Evolutionary conservation across 2,113 vertebrate species (phyloP).

Genomic region (Laterallus jamaicensis): DNA sequence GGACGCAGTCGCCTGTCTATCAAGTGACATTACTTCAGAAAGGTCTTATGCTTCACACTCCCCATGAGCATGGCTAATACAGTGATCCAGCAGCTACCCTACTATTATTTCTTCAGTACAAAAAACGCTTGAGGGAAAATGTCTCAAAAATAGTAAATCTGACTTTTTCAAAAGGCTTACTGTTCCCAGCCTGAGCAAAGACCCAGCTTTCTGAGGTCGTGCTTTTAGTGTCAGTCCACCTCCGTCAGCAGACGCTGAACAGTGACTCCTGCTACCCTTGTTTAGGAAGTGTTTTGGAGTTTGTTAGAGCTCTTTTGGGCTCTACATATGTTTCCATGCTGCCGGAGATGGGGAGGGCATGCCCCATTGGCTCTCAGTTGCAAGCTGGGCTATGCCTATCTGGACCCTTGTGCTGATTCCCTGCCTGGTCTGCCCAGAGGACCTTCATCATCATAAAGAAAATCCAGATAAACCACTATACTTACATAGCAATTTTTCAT

Average conservation of each 20-base stretch:
- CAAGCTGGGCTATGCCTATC: neutral
- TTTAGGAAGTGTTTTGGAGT: neutral
- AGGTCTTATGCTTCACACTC: neutral
- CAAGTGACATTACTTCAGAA: neutral
- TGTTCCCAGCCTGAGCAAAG: neutral
- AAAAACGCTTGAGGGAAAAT: neutral
- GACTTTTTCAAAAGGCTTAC: neutral
- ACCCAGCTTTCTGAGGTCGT: neutral
- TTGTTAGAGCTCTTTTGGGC: neutral
- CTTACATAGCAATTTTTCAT: neutral
- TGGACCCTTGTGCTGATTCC: neutral
- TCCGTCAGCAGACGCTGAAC: neutral
- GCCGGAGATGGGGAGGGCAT: neutral
- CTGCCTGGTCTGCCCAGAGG: neutral
- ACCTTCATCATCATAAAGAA: neutral
- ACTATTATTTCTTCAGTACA: neutral
- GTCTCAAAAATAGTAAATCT: neutral
- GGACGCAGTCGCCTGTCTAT: neutral
- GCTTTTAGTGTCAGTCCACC: neutral
- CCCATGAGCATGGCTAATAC: neutral
- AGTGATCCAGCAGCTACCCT: neutral
- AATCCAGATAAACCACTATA: neutral
- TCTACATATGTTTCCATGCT: neutral
- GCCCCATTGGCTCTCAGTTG: neutral
- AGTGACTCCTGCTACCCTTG: neutral